Base-by-base conservation (phyloP, 2,797 vertebrate genomes). In the Sebastes umbrosus region DNA sequence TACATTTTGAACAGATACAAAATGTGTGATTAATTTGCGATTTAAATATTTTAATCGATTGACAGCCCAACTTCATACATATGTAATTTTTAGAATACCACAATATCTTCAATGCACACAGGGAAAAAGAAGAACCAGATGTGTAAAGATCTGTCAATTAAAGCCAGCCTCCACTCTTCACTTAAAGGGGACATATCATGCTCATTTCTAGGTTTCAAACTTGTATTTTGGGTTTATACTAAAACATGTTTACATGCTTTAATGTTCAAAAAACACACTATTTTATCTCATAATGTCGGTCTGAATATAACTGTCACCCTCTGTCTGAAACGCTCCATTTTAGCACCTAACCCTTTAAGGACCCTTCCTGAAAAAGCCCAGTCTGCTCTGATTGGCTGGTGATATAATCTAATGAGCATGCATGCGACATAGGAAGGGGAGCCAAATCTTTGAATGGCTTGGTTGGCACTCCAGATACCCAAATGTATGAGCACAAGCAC, bases 181-280 rank as follows among this genome's bases (percentile, higher is more conserved):
- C 58, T 60, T 32, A 32, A 32, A 62, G 50, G 20, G 50, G 50
- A 52, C 50, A n/a, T n/a, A 52, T 52, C 46, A 52, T 10, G 20
- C 50, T 52, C 50, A 52, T 52, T n/a, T 52, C 2, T 0, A 5
- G 50, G 20, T 52, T 20, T n/a, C 20, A 52, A 1, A 52, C 9
- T 52, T 52, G 50, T 52, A 52, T 1, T 52, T n/a, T 52, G 50
- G 50, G 50, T n/a, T 52, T 52, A 0, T 52, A 52, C 8, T n/a
- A n/a, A 0, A 52, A 52, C 9, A 52, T 52, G 20, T 52, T 52
- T 52, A 11, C 50, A 2, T 52, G 20, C 50, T n/a, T 52, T n/a
- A 52, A 52, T n/a, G 0, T 0, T n/a, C 4, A 50, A 52, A 52
- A 52, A 52, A 52, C 50, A 52, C 4, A 52, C 0, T 52, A 9